Base-by-base conservation (phyloP, 2,797 vertebrate genomes). In the Sylvia borin region DNA sequence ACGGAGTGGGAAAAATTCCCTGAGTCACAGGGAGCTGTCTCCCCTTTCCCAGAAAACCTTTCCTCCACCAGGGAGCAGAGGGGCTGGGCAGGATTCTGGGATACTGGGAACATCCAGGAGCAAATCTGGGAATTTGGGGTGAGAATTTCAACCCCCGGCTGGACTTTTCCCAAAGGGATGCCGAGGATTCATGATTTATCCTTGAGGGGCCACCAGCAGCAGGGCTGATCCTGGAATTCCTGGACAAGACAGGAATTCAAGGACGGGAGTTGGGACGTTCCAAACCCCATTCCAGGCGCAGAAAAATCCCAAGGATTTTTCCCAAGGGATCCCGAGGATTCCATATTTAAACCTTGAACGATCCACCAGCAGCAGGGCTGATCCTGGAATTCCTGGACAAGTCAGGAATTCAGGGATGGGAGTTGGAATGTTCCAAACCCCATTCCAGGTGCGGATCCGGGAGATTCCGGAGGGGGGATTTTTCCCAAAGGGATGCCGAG, bases 21-120 rank as follows among this genome's bases (percentile, higher is more conserved):
- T 19, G 51, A 53, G 15, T 15, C 26, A 27, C 26, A 6, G 50
- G 50, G 50, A 51, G 29, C 51, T 16, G 6, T 53, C 29, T 19
- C 51, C 51, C 27, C 42, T 50, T 61, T 61, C 13, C 13, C 38
- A 11, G 72, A 4, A n/a, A 6, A 29, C 36, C 55, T 7, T 32
- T n/a, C 20, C 53, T 32, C 21, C 2, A 0, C 36, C 0, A 2
- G 16, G 48, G 68, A 64, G 22, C 1, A n/a, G 58, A 45, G 65
- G 32, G 34, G 40, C 29, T 40, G 78, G 90, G 68, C 13, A 16
- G n/a, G 51, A 40, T 40, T 36, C 27, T 25, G 29, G 21, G 40
- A 8, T 7, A 8, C 31, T 5, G 50, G 45, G 65, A 62, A 53
- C 34, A 4, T 64, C 51, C 5, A 54, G 14, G 43, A 17, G 60